phyloP scores from a whole-genome alignment of 2,888 invertebrate genomes.

The Lochmaea capreae region DNA sequence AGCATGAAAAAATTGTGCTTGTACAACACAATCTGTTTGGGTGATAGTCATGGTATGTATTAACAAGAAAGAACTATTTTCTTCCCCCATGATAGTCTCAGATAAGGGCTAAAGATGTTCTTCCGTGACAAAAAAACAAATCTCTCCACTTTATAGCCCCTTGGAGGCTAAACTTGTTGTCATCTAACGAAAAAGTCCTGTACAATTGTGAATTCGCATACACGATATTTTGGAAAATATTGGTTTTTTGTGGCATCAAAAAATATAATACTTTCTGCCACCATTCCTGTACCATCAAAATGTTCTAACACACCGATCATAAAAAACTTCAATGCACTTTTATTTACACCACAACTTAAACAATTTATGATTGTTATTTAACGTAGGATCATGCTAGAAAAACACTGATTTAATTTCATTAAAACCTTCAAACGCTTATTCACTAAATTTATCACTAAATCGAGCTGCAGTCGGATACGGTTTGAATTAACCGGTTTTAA shows the following conservation, averaged over 20 bases:
- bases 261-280: slow-evolving; percentile 38
- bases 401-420: slow-evolving; percentile 30
- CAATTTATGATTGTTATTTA: slow-evolving; percentile 20
- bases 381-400: slow-evolving; percentile 32
- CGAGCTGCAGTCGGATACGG: slow-evolving; percentile 26
- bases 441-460: slow-evolving; percentile 20
- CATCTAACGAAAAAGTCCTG: slow-evolving; percentile 44
- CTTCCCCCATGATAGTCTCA: slow-evolving; percentile 44
- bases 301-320: slow-evolving; percentile 15
- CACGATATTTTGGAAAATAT: slow-evolving; percentile 37
- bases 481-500: slow-evolving; percentile 60
- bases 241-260: slow-evolving; percentile 52
- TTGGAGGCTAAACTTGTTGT: slow-evolving; percentile 30
- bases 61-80: slow-evolving; percentile 55
- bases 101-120: slow-evolving; percentile 59
- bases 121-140: slow-evolving; percentile 60
- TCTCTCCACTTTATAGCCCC: slow-evolving; percentile 31
- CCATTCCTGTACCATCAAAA: slow-evolving; percentile 54
- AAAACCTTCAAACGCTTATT: slow-evolving; percentile 15
- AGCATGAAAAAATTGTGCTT: slow-evolving; percentile 65
- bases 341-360: slow-evolving; percentile 10
- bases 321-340: slow-evolving; percentile 17
- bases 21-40: slow-evolving; percentile 63
- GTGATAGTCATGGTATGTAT: slow-evolving; percentile 66
- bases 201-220: slow-evolving; percentile 51